Evolutionary conservation across 2,113 vertebrate genomes (phyloP).

Genomic region (Pterocles orientalis): DNA sequence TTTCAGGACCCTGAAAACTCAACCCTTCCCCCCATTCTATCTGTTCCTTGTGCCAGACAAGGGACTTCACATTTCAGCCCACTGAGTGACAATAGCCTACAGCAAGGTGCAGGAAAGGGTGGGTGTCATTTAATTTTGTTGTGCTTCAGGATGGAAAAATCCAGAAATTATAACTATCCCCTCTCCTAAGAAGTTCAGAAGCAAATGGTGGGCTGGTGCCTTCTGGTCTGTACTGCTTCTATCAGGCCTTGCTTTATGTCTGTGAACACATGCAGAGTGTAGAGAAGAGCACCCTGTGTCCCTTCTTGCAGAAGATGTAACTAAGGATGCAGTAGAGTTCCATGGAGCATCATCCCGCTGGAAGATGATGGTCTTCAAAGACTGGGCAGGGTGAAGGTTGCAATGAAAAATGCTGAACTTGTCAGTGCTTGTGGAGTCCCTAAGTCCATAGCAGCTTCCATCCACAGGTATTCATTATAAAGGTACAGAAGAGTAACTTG

Average conservation of each 20-base stretch:
- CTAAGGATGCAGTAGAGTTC: not conserved
- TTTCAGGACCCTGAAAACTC: not conserved
- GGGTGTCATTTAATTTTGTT: not conserved
- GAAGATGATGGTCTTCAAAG: not conserved
- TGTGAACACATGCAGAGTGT: not conserved
- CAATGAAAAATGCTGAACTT: not conserved
- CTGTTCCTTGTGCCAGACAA: not conserved
- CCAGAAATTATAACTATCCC: not conserved
- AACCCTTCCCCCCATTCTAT: not conserved
- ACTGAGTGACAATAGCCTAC: not conserved
- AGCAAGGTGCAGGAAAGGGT: not conserved
- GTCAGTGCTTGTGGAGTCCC: not conserved
- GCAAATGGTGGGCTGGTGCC: not conserved
- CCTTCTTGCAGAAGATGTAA: not conserved
- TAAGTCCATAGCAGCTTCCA: not conserved
- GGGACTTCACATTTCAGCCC: not conserved
- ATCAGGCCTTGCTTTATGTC: not conserved
- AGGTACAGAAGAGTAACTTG: not conserved
- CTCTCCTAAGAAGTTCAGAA: not conserved
- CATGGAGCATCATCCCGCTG: not conserved
- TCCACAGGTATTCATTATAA: not conserved
- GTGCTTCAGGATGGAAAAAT: not conserved
- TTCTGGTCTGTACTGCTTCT: not conserved
- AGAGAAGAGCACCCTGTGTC: not conserved
- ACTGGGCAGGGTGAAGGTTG: not conserved